Evolutionary conservation across 2,888 invertebrate species (phyloP).

Genomic region (Helleia helle): DNA sequence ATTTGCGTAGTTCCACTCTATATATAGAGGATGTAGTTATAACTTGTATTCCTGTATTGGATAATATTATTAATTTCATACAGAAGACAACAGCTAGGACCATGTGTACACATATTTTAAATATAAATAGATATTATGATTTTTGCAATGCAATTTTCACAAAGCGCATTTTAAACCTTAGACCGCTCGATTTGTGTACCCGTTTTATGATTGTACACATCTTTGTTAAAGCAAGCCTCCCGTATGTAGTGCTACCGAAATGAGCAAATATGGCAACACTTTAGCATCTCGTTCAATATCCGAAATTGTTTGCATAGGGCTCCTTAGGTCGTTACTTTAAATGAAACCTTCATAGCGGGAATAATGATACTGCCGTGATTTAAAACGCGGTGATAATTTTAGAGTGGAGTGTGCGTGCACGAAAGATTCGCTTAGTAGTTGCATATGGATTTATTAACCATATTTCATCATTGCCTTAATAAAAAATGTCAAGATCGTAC

Average conservation of each 20-base stretch:
- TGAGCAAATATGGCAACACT: neutral
- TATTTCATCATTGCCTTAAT: slow-evolving; percentile 39
- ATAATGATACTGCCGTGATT: neutral
- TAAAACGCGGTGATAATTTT: slow-evolving; percentile 1
- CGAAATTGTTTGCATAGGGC: neutral
- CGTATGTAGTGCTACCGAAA: neutral
- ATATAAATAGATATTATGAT: too few relatives aligned
- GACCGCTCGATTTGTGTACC: too few relatives aligned
- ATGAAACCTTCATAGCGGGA: neutral
- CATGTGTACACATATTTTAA: too few relatives aligned
- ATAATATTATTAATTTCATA: too few relatives aligned
- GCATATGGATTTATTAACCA: slow-evolving; percentile 15
- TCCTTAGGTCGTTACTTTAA: neutral
- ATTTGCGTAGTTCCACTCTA: too few relatives aligned
- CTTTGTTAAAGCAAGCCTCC: too few relatives aligned
- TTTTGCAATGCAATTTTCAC: too few relatives aligned
- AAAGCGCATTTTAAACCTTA: too few relatives aligned
- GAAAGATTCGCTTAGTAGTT: slow-evolving; percentile 6
- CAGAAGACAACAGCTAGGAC: too few relatives aligned
- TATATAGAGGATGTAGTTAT: too few relatives aligned
- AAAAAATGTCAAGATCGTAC: slow-evolving; percentile 47
- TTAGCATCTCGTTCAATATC: neutral
- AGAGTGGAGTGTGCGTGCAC: neutral
- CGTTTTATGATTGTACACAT: too few relatives aligned
- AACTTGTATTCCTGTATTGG: too few relatives aligned